phyloP scores from a whole-genome alignment of 2,113 vertebrate genomes.

The Pterocles orientalis region DNA sequence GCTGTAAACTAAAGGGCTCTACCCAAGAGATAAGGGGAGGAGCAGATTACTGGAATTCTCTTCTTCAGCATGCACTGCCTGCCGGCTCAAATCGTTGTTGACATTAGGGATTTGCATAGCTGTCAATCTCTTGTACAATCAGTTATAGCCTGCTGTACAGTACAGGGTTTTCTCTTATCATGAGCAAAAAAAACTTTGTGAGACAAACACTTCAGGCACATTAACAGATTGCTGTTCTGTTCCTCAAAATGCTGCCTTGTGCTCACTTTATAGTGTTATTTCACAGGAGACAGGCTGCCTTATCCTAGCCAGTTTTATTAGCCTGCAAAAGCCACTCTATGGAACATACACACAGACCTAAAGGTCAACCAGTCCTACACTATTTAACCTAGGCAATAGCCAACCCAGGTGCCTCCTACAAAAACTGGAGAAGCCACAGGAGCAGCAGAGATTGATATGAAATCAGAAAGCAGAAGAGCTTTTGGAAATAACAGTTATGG shows the following conservation, averaged over 20 bases:
- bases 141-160: background rate
- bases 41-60: conserved; percentile 41
- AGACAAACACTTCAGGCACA: background rate
- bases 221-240: background rate
- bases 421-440: background rate
- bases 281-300: background rate
- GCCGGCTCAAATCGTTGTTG: background rate
- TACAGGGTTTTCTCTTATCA: background rate
- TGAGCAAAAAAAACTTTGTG: background rate
- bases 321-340: background rate
- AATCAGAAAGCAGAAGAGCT: background rate
- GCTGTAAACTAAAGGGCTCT: conserved; percentile 41
- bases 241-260: background rate
- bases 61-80: background rate
- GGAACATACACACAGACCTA: background rate
- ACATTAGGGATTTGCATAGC: conserved; percentile 27
- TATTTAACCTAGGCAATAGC: background rate
- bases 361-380: background rate
- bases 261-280: background rate
- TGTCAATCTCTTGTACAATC: conserved; percentile 33
- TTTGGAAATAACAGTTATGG: background rate
- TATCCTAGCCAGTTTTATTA: background rate
- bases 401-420: background rate
- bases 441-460: background rate
- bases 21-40: conserved; percentile 46